Base-by-base conservation (phyloP, 1,140 invertebrate genomes). In the Mylabris phalerata region DNA sequence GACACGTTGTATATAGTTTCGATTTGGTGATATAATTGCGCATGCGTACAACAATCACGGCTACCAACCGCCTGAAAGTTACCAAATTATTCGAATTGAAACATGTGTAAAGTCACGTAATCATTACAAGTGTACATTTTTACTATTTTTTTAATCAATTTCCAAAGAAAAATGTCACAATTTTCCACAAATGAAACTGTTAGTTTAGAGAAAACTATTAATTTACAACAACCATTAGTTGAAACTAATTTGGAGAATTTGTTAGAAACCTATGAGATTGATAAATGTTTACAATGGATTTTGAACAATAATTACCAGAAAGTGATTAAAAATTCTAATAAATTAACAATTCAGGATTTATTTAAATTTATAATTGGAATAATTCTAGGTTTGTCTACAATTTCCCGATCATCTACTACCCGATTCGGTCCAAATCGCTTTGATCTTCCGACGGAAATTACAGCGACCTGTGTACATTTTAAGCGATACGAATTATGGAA, bases 401-500 rank as follows among this genome's bases (percentile, higher is more conserved):
- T 95, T 97, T 75, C 93, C 93, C 9, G 93, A 97, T 77, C 78
- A 85, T 38, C 76, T 92, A 47, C 76, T 96, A 55, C 61, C 71
- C 25, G 80, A 89, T 75, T 85, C 92, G 52, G 78, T 82, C n/a
- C 70, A 79, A 55, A 80, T 96, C 57, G 81, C 81, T 57, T 74
- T 82, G 45, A 75, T 76, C 65, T 75, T 97, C 10, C 83, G 87
- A 69, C 74, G 78, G 46, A 67, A 66, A 57, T 66, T 82, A 42
- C 75, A 78, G 13, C 75, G 75, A 57, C 82, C 86, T 67, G 71
- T 93, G 1, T 95, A 87, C 69, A 88, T 97, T 66, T 75, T 97
- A 24, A 93, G 88, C n/a, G 93, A 98, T 68, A 94, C 92, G 13
- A 88, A 92, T 7, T 96, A 93, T 77, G 92, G 91, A 66, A 96